Evolutionary conservation across 1,140 invertebrate genomes (phyloP), one percentile per base, ranked within the genome.

Genomic region (Teleopsis dalmanni): DNA sequence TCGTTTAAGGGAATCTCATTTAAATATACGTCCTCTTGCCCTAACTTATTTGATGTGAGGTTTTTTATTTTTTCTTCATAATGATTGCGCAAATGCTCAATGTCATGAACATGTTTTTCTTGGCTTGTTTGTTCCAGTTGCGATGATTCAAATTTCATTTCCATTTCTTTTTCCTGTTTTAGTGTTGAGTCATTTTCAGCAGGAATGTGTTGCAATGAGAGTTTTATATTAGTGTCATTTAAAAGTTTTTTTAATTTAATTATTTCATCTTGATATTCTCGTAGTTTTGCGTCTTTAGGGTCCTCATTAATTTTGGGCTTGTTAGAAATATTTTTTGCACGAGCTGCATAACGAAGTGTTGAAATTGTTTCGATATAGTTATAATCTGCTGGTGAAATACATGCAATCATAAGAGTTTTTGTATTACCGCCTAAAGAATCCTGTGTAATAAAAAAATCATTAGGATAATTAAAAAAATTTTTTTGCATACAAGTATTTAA

Each of bases 371-470:
- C 93, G 53, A 95, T 90, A 52, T 86, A 91, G 64, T 95, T 94
- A 56, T 85, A 83, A 58, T 88, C 82, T 8, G 89, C 87, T 1
- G 92, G 91, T 31, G 89, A 91, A 0, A 96, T 76, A 62, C 92
- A 95, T 0, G 91, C 92, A 23, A 96, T 85, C 92, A 96, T 96
- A 22, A 95, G 67, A 0, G 93, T 96, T 63, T 91, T 89, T 0
- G 92, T 92, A 66, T 96, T 96, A 0, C 92, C 92, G 7, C 92
- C 93, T 1, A 96, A 72, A n/a, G 91, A 95, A 68, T 92, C 89
- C 84, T 82, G 52, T 45, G 22, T 35, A 35, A n/a, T n/a, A n/a
- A n/a, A n/a, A n/a, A n/a, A n/a, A n/a, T n/a, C n/a, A n/a, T n/a
- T n/a, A n/a, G n/a, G n/a, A n/a, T n/a, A n/a, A n/a, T n/a, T n/a